Evolutionary conservation across 1,140 invertebrate genomes (phyloP), one percentile per base, ranked within the genome.

Genomic region (Rhopalosiphum padi): DNA sequence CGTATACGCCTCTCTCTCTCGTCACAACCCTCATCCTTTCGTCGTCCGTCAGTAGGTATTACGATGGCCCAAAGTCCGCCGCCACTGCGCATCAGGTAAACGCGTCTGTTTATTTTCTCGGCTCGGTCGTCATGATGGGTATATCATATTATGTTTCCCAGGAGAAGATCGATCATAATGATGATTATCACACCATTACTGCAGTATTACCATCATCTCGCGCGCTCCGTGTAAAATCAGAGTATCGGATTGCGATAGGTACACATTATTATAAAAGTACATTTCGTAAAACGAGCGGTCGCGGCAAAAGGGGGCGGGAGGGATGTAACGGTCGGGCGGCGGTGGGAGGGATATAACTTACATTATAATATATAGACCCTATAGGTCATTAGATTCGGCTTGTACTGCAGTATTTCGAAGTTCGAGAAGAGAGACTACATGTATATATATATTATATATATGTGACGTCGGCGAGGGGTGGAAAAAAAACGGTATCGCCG

Each of bases 401-500:
- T 35, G 51, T 53, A n/a, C 60, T n/a, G 82, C 82, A 85, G 83
- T 89, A 35, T 89, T 55, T 11, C 35, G 48, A 35, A 87, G 87
- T 51, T 51, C 22, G 35, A 87, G 88, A 55, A 51, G 46, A 51
- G 46, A 11, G 41, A 41, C 41, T 41, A 41, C 41, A 37, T 37
- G 41, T 41, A 41, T 41, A 41, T 3, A 41, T 41, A 41, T 25
- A 22, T 55, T 41, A 41, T 3, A 41, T 41, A 41, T 25, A 22
- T 55, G 51, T 9, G 48, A 25, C 30, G 87, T 9, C 48, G 46
- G 2, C n/a, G n/a, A 89, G 35, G 88, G 88, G 35, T 55, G 88
- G 87, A 46, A 89, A n/a, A 88, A 48, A 53, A 53, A 53, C n/a
- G 48, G 51, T 53, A 89, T 89, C n/a, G 87, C 87, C 87, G n/a